These are phyloP conservation scores for Takifugu bimaculatus DNA, from an alignment of 2,113 vertebrate genomes.

Conservation along the genomic window DNA sequence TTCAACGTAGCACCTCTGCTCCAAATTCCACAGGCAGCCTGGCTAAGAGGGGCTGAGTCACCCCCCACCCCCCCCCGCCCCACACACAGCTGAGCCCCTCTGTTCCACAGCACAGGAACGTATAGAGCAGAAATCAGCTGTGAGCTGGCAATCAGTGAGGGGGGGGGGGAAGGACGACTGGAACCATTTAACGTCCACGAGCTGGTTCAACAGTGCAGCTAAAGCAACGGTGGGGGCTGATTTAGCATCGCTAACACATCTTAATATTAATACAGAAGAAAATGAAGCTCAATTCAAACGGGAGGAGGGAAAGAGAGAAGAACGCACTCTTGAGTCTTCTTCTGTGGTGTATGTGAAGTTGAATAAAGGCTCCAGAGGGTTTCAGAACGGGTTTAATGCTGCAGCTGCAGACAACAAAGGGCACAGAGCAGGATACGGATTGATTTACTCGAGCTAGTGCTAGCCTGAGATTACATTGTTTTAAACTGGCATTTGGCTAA, in stretches of 20 bases:
- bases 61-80: constrained; percentile 22
- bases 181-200: too few species aligned
- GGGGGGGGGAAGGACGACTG: too few species aligned
- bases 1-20: constrained; percentile 66
- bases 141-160: too few species aligned
- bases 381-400: constrained; percentile 20
- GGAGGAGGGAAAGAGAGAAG: neutral
- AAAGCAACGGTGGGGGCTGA: neutral
- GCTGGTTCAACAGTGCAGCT: too few species aligned
- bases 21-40: constrained; percentile 64
- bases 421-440: neutral
- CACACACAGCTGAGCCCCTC: constrained; percentile 47
- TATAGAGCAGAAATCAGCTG: too few species aligned
- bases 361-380: neutral
- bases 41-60: constrained; percentile 68
- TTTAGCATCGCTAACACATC: too few species aligned
- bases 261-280: too few species aligned
- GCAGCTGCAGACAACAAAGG: neutral
- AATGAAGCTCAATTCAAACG: neutral
- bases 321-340: neutral
- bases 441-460: neutral
- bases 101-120: too few species aligned
- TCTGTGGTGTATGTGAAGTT: neutral
- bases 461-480: neutral
- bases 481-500: neutral